Base-by-base conservation (phyloP, 2,888 invertebrate species). In the Crioceris asparagi region DNA sequence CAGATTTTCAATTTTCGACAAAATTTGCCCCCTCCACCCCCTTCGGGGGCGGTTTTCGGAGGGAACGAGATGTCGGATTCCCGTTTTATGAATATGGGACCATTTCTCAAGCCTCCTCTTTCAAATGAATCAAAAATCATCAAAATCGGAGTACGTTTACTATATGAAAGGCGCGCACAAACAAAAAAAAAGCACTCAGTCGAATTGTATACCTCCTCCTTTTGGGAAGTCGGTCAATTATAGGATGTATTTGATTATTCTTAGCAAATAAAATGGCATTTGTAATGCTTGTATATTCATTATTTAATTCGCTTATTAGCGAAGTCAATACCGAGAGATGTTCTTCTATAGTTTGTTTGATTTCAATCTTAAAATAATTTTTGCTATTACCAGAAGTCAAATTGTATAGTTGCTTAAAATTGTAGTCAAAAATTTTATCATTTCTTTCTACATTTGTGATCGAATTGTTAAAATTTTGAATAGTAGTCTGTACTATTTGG, bases 261-360 rank as follows among this genome's bases (percentile, higher is more conserved):
- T 38, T 40, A 10, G 31, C 35, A 32, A 45, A 38, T 30, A 40
- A 17, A 10, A 38, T 36, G n/a, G 32, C 29, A 17, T 43, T 38
- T 26, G 37, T 38, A 10, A 43, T 21, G 10, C 15, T 38, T 6
- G 32, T 29, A 17, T 36, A 40, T 40, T 46, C 40, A 14, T 32
- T 40, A 17, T 44, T 16, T 19, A 44, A 7, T 38, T 46, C 46
- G 4, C 25, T 37, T 15, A 37, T 31, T 7, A 44, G 7, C 10
- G 49, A 35, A 4, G 29, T 29, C 19, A 45, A 21, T 19, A 47
- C 26, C 14, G 41, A 39, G 18, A 47, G 29, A 18, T 43, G 42
- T 38, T 47, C 47, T 14, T 43, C 47, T 11, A 43, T 27, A 17
- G 7, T 39, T 39, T 39, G 40, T 37, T 43, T 43, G 15, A 45